Base-by-base conservation (phyloP, 2,113 vertebrate species). In the Dasyurus viverrinus region DNA sequence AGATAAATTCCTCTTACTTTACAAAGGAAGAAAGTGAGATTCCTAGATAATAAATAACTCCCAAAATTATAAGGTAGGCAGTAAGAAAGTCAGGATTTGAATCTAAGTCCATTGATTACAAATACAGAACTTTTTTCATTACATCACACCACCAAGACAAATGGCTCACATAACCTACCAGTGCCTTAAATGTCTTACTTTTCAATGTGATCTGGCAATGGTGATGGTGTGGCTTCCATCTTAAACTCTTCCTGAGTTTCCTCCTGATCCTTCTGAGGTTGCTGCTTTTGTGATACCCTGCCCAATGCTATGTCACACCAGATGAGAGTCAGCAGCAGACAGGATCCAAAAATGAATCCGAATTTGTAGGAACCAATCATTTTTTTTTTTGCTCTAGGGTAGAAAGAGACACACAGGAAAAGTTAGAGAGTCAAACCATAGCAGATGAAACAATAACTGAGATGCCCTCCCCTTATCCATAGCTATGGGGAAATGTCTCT, bases 181-280 rank as follows among this genome's bases (percentile, higher is more conserved):
- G 2, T 84, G n/a, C 36, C 19, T n/a, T 6, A 16, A 84, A 42
- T 42, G 16, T 84, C 98, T 98, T 97, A 99, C 98, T 98, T 98
- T 96, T 95, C 95, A 4, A 91, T 0, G 0, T 94, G 97, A 47
- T 94, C 97, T 93, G 36, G 95, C 10, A 93, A 46, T 0, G 93
- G 55, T 8, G 53, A 84, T 0, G 90, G 93, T 50, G 91, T 53
- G 84, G n/a, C 6, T 60, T 93, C 68, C 27, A 46, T n/a, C 52
- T 46, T 89, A 84, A 53, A 8, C 11, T 89, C 27, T 94, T 91
- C 92, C 57, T 42, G 90, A 48, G n/a, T 93, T 68, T 93, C 96
- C 47, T 7, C 55, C 0, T 60, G 95, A 1, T 97, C 97, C 9
- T 0, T 94, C 92, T 26, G 94, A 14, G 53, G 91, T 23, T 0